phyloP scores from a whole-genome alignment of 2,113 vertebrate genomes.

The Anguilla japonica region DNA sequence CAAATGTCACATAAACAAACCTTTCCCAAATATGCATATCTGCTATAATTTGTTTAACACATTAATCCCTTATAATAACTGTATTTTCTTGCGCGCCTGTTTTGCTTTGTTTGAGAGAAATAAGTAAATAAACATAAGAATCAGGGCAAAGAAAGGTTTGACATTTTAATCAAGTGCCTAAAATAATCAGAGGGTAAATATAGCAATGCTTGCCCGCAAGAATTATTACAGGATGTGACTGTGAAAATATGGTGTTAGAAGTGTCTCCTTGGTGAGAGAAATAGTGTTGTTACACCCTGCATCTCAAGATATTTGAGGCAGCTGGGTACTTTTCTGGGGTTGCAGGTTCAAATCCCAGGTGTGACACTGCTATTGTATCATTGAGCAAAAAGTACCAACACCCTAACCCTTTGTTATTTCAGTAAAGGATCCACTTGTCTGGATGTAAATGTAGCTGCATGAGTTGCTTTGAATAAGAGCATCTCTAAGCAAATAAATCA shows the following conservation, averaged over 20 bases:
- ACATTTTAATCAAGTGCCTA: not conserved
- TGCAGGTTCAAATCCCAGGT: not conserved
- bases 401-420: too few species aligned
- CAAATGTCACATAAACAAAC: conserved; percentile 5
- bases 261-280: not conserved
- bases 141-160: too few species aligned
- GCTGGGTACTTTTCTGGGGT: not conserved
- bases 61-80: too few species aligned
- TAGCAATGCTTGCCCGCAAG: not conserved
- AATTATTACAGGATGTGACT: not conserved
- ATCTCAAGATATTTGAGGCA: not conserved
- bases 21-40: not conserved
- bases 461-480: too few species aligned
- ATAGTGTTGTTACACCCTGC: not conserved
- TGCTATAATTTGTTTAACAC: too few species aligned
- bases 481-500: too few species aligned
- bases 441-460: too few species aligned
- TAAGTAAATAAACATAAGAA: not conserved
- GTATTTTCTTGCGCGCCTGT: not conserved
- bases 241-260: not conserved
- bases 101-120: not conserved
- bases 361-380: not conserved
- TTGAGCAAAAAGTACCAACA: too few species aligned
- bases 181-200: not conserved
- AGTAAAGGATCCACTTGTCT: too few species aligned